These are phyloP conservation scores for Rhadina sibilatrix DNA, from an alignment of 2,113 vertebrate species.

Conservation along the genomic window DNA sequence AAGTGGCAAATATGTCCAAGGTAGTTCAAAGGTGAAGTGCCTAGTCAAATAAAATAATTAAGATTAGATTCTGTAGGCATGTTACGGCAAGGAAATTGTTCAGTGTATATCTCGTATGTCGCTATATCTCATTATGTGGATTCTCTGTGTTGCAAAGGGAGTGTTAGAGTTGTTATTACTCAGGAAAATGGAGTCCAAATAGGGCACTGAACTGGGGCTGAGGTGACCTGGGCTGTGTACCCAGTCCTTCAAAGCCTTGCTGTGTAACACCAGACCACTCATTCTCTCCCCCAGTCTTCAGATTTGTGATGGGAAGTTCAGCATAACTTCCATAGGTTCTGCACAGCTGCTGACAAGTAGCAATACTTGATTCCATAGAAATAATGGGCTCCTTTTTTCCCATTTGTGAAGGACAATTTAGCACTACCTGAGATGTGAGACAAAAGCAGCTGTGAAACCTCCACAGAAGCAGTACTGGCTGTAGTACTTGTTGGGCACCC, in stretches of 20 bases:
- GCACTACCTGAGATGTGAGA: background rate
- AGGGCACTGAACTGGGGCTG: background rate
- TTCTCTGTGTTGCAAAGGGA: background rate
- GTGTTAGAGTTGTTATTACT: background rate
- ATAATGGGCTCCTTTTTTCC: background rate
- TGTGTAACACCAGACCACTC: fast-evolving
- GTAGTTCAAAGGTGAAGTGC: background rate
- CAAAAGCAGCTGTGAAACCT: background rate
- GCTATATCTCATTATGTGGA: background rate
- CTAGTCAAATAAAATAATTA: background rate
- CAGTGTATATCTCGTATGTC: background rate
- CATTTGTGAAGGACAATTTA: background rate
- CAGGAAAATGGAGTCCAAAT: background rate
- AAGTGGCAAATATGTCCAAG: background rate
- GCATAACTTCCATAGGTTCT: background rate
- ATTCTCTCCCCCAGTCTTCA: background rate
- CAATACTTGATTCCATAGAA: background rate
- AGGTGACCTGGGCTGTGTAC: background rate
- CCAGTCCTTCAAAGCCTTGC: background rate
- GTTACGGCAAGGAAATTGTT: background rate
- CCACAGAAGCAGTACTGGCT: background rate
- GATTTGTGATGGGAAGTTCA: background rate
- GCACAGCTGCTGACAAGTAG: background rate
- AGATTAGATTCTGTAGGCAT: background rate
- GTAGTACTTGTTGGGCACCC: background rate